Conservation (phyloP, 2,888 invertebrate genomes). For the Dysmachus trigonus region DNA sequence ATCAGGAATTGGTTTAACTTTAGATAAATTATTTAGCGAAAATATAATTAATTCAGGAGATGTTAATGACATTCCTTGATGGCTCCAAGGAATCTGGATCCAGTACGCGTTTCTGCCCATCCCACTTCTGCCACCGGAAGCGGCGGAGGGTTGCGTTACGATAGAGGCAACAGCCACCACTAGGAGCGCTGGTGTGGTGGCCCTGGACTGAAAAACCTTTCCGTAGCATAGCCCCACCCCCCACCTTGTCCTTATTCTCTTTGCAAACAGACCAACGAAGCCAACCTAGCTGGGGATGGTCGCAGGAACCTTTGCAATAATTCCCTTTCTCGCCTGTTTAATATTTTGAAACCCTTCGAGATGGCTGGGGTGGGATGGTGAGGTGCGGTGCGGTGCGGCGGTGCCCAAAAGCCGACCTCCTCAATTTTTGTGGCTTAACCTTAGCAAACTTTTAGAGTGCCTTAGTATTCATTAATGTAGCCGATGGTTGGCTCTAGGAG, state of each 20-base stretch:
- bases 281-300: not conserved
- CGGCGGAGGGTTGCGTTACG: not conserved
- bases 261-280: not conserved
- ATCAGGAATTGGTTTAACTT: slow-evolving; percentile 33
- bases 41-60: slow-evolving; percentile 44
- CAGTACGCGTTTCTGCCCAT: not conserved
- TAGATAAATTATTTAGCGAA: slow-evolving; percentile 44
- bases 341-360: slow-evolving; percentile 15
- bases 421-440: slow-evolving; percentile 26
- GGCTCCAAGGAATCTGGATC: slow-evolving; percentile 12
- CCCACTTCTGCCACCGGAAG: not conserved
- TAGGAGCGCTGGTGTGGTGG: not conserved
- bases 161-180: not conserved
- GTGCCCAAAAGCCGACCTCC: not conserved
- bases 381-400: not conserved
- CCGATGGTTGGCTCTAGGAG: slow-evolving; percentile 19
- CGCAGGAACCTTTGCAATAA: not conserved
- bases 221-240: not conserved
- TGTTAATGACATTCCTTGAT: slow-evolving; percentile 43
- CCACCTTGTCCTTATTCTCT: not conserved
- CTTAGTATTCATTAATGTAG: slow-evolving; percentile 42
- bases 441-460: slow-evolving; percentile 35
- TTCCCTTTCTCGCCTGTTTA: slow-evolving; percentile 10
- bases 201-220: not conserved
- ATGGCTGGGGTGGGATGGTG: not conserved